These are phyloP conservation scores for Rhopalosiphum padi DNA, from an alignment of 1,140 invertebrate species.

Conservation along the genomic window DNA sequence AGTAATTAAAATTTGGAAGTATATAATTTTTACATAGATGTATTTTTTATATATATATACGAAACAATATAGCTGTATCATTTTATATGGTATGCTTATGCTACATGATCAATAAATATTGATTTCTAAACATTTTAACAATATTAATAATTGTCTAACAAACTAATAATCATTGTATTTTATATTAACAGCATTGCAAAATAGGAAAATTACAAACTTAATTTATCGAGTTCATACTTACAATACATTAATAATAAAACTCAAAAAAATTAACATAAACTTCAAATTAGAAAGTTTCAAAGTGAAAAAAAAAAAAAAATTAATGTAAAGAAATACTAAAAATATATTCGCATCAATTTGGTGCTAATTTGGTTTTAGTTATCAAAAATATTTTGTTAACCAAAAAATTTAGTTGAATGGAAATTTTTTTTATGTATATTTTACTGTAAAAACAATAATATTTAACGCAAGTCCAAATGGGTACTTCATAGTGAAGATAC, in stretches of 20 bases:
- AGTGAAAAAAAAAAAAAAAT: background rate
- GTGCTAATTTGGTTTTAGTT: background rate
- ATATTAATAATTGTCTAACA: background rate
- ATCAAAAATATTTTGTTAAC: background rate
- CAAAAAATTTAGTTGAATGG: background rate
- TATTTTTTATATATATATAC: background rate
- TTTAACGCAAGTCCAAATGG: background rate
- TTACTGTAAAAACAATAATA: background rate
- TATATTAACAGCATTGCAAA: background rate
- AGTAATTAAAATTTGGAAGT: background rate
- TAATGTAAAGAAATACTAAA: background rate
- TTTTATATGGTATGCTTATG: background rate
- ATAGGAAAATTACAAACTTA: background rate
- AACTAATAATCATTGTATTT: background rate
- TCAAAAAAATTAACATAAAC: background rate
- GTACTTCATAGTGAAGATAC: background rate
- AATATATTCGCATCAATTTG: background rate
- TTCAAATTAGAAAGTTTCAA: background rate
- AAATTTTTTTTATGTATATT: background rate
- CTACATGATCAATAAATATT: background rate
- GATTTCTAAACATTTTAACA: background rate
- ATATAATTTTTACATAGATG: background rate
- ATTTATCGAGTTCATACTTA: background rate
- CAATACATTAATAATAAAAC: background rate
- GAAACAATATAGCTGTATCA: background rate